Conservation (phyloP, 2,888 invertebrate genomes). For the Tetanocera ferruginea region DNA sequence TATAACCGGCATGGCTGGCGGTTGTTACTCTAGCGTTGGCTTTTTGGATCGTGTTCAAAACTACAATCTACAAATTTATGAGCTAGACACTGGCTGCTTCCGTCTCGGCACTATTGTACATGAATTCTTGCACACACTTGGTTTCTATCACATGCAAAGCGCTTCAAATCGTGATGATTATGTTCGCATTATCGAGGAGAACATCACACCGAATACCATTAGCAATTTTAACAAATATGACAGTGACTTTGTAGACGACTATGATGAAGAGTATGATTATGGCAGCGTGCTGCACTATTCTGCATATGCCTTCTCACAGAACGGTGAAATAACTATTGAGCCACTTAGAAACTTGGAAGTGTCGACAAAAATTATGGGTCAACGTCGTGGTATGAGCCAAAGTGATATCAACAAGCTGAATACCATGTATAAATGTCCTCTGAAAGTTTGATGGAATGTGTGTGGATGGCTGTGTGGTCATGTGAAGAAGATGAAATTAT, state of each 20-base stretch:
- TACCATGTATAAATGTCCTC: conserved; percentile 61
- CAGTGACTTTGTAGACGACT: conserved; percentile 72
- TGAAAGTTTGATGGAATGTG: conserved; percentile 37
- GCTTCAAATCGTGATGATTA: conserved; percentile 80
- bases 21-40: conserved; percentile 85
- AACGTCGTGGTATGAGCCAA: conserved; percentile 58
- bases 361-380: conserved; percentile 53
- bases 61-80: conserved; percentile 59
- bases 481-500: neutral
- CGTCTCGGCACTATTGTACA: conserved; percentile 76
- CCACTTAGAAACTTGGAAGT: conserved; percentile 64
- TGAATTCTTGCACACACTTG: conserved; percentile 82
- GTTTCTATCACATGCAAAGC: conserved; percentile 86
- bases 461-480: neutral
- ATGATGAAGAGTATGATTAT: conserved; percentile 80
- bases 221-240: conserved; percentile 79
- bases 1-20: conserved; percentile 67
- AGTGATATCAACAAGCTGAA: conserved; percentile 62
- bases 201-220: conserved; percentile 72
- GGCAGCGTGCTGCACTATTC: conserved; percentile 86
- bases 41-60: conserved; percentile 70
- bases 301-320: conserved; percentile 78
- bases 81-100: conserved; percentile 62
- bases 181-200: conserved; percentile 72
- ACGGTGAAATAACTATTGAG: conserved; percentile 78